These are phyloP conservation scores for Megastigmus dorsalis DNA, from an alignment of 2,888 invertebrate genomes.

Conservation along the genomic window DNA sequence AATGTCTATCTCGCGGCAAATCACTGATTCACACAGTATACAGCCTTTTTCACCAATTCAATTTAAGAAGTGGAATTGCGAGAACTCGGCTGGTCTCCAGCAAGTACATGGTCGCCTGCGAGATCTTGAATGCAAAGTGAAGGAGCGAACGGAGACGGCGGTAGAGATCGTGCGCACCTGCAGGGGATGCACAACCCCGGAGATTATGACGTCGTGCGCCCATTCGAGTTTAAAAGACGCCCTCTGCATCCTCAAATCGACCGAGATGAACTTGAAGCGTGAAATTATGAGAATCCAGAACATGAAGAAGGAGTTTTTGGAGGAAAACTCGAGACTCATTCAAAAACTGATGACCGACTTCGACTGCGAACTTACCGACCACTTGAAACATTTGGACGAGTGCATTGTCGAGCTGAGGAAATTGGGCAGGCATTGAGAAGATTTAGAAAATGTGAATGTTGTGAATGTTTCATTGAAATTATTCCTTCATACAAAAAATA, in stretches of 20 bases:
- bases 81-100: slow-evolving; percentile 3
- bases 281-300: neutral
- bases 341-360: neutral
- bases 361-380: neutral
- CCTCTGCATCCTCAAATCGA: neutral
- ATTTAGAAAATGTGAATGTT: neutral
- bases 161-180: slow-evolving; percentile 32
- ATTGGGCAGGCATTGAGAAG: no score
- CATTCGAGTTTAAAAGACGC: neutral
- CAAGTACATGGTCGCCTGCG: neutral
- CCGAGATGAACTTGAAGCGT: neutral
- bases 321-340: neutral
- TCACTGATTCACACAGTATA: no score
- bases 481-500: neutral
- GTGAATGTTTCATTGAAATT: neutral
- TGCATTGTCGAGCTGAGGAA: neutral
- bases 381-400: neutral
- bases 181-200: neutral
- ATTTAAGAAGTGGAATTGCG: slow-evolving; percentile 39
- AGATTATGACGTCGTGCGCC: neutral
- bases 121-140: slow-evolving; percentile 1
- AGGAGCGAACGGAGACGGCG: slow-evolving; percentile 28
- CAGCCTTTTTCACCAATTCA: no score
- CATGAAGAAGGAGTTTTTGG: neutral
- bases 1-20: no score